A percentile compares a stretch with the other conserved stretches of the same genome.
phyloP scores from a whole-genome alignment of 2,113 vertebrate genomes.

The Geothlypis trichas region DNA sequence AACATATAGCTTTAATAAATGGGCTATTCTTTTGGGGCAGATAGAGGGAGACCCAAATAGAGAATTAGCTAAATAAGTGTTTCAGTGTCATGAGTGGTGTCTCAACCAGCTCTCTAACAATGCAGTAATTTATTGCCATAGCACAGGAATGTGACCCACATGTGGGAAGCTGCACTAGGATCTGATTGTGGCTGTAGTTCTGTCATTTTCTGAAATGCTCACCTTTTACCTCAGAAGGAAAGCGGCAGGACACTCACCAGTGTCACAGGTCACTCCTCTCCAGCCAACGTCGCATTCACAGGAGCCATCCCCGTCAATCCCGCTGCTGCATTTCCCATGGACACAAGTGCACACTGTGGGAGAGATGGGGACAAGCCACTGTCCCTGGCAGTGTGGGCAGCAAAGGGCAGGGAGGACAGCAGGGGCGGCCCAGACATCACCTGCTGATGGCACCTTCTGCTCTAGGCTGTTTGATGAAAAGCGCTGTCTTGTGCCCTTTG shows the following conservation, averaged over 20 bases:
- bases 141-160: rapidly evolving
- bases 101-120: background rate
- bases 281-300: slow-evolving; percentile 88
- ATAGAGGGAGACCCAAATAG: background rate
- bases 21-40: background rate
- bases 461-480: background rate
- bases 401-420: background rate
- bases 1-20: background rate
- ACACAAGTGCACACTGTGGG: slow-evolving; percentile 80
- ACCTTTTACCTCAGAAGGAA: background rate
- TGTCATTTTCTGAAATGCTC: background rate
- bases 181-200: background rate
- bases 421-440: background rate
- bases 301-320: slow-evolving; percentile 80
- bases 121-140: background rate
- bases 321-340: slow-evolving; percentile 84
- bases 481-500: background rate
- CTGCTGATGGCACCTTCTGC: background rate
- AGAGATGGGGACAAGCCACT: background rate
- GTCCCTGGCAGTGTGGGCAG: background rate
- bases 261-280: slow-evolving; percentile 84
- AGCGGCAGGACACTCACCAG: slow-evolving; percentile 60
- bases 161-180: background rate
- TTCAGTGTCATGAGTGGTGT: background rate
- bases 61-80: background rate